Percentiles rank a stretch among this genome's conserved stretches.
Conservation (phyloP, 2,113 vertebrate species). For the Urocolius indicus region DNA sequence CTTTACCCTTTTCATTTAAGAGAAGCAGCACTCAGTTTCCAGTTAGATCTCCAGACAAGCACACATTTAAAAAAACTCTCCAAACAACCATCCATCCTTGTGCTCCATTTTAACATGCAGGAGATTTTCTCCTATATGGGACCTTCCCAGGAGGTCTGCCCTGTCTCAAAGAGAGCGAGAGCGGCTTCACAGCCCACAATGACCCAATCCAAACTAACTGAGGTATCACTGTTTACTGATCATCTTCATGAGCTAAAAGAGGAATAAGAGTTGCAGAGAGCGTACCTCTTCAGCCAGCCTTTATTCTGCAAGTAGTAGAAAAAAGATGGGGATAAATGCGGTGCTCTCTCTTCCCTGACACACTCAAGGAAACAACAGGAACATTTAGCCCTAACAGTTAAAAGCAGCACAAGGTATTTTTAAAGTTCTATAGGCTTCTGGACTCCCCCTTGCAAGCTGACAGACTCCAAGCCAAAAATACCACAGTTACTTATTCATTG, state of each 20-base stretch:
- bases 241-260: background rate
- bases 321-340: background rate
- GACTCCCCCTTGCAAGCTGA: background rate
- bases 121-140: background rate
- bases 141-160: background rate
- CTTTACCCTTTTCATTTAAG: background rate
- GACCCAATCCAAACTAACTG: background rate
- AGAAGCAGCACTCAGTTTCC: background rate
- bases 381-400: background rate
- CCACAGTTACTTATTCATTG: background rate
- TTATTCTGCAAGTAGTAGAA: background rate
- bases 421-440: background rate
- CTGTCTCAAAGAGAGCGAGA: background rate
- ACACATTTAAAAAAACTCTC: background rate
- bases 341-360: background rate
- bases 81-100: background rate
- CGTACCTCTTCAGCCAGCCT: background rate
- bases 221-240: background rate
- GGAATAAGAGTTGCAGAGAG: background rate
- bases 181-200: background rate
- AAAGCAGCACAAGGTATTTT: background rate
- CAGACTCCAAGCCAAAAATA: background rate
- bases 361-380: background rate
- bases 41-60: background rate
- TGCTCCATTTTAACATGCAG: background rate